These are phyloP conservation scores for Dolomedes plantarius DNA, from an alignment of 2,888 invertebrate genomes.

Conservation along the genomic window DNA sequence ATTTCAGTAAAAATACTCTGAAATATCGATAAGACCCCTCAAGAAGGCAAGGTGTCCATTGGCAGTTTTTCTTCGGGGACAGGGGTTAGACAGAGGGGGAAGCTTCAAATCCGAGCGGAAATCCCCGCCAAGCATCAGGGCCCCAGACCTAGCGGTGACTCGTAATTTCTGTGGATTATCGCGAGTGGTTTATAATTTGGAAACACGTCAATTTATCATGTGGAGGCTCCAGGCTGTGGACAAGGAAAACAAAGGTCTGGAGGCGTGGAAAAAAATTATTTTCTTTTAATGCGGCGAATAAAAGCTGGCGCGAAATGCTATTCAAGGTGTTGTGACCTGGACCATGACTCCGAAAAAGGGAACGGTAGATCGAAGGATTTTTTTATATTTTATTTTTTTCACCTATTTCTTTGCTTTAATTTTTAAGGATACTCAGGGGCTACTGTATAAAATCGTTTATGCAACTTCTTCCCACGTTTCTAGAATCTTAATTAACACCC, in stretches of 20 bases:
- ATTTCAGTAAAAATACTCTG: no score
- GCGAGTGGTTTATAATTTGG: constrained; percentile 8
- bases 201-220: neutral
- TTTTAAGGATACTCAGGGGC: no score
- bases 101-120: neutral
- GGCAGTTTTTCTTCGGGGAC: neutral
- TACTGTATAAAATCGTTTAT: no score
- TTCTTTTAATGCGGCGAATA: neutral
- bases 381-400: no score
- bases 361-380: no score
- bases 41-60: neutral
- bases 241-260: neutral
- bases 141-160: neutral
- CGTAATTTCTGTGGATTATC: neutral
- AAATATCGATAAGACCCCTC: neutral
- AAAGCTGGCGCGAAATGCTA: neutral
- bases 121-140: neutral
- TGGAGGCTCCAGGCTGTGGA: neutral
- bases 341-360: no score
- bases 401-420: no score
- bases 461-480: no score
- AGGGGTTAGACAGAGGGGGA: neutral
- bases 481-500: no score
- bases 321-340: neutral
- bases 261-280: neutral